Evolutionary conservation across 2,113 vertebrate species (phyloP).

Genomic region (Dendrocopos noguchii): DNA sequence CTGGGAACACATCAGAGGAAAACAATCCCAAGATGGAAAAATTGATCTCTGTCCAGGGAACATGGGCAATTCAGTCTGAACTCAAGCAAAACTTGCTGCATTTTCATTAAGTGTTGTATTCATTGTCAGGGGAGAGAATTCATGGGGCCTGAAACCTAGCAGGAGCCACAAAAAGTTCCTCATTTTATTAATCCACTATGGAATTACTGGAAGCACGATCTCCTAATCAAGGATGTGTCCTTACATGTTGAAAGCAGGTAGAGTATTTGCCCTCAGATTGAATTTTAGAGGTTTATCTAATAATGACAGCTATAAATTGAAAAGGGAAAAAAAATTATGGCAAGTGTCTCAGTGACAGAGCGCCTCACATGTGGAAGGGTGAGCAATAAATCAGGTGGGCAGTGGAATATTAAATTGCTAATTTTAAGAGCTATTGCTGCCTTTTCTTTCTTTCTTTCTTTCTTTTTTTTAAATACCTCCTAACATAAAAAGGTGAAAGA

Average conservation of each 20-base stretch:
- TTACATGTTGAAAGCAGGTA: constrained; percentile 30
- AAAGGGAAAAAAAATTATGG: constrained; percentile 44
- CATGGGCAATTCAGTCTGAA: neutral
- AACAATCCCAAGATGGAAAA: neutral
- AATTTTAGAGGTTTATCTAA: constrained; percentile 66
- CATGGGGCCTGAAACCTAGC: neutral
- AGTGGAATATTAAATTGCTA: constrained; percentile 64
- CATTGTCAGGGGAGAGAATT: neutral
- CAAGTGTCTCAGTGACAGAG: constrained; percentile 46
- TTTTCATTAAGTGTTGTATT: neutral
- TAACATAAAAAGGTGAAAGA: constrained; percentile 34
- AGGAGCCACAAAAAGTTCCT: neutral
- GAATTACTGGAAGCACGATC: constrained; percentile 47
- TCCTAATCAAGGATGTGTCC: constrained; percentile 51
- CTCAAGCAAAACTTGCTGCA: neutral
- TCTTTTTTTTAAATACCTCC: neutral
- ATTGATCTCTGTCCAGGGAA: neutral
- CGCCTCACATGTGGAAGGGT: neutral
- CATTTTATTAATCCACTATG: neutral
- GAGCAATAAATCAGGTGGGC: constrained; percentile 59
- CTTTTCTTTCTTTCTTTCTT: neutral
- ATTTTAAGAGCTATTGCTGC: constrained; percentile 46
- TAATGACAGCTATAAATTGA: constrained; percentile 51
- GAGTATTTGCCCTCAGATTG: constrained; percentile 63
- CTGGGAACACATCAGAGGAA: neutral